A percentile compares a stretch with the other conserved stretches of the same genome.
phyloP scores from a whole-genome alignment of 1,140 invertebrate species.

The Drosophila neocordata region DNA sequence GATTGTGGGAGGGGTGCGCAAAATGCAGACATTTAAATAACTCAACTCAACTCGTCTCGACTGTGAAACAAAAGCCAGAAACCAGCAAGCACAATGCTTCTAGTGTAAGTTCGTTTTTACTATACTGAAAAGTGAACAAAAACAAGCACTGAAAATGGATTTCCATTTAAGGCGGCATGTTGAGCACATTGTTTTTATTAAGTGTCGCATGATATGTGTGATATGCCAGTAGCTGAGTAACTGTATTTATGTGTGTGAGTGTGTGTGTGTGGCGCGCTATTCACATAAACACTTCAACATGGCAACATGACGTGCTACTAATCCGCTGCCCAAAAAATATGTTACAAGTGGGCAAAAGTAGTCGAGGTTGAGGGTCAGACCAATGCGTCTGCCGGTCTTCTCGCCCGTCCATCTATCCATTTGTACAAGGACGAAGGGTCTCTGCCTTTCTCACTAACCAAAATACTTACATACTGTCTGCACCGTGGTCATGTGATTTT shows the following conservation, averaged over 20 bases:
- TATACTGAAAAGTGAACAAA: slow-evolving; percentile 46
- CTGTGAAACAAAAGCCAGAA: slow-evolving; percentile 36
- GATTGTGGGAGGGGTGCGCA: slow-evolving; percentile 6
- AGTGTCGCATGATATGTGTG: slow-evolving; percentile 78
- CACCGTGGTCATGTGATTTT: slow-evolving; percentile 2
- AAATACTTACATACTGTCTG: neutral
- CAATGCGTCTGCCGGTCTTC: neutral
- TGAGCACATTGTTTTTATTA: slow-evolving; percentile 82
- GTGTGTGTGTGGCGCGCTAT: slow-evolving; percentile 39
- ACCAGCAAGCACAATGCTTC: slow-evolving; percentile 9
- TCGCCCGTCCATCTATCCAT: neutral
- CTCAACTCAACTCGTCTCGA: slow-evolving; percentile 42
- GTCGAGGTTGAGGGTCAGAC: slow-evolving; percentile 14
- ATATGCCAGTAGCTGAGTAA: slow-evolving; percentile 40
- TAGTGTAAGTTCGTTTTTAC: slow-evolving; percentile 15
- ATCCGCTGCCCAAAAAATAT: slow-evolving; percentile 79
- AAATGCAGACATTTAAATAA: slow-evolving; percentile 75
- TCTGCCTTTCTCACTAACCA: too few relatives aligned
- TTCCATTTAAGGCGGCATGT: slow-evolving; percentile 81
- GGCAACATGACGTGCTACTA: slow-evolving; percentile 82
- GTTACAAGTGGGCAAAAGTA: slow-evolving; percentile 74
- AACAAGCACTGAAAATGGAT: slow-evolving; percentile 78
- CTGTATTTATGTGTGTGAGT: slow-evolving; percentile 16
- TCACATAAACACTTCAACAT: slow-evolving; percentile 81
- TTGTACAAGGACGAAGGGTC: slow-evolving; percentile 1